phyloP scores from a whole-genome alignment of 1,140 invertebrate species.

The Hetaerina americana region DNA sequence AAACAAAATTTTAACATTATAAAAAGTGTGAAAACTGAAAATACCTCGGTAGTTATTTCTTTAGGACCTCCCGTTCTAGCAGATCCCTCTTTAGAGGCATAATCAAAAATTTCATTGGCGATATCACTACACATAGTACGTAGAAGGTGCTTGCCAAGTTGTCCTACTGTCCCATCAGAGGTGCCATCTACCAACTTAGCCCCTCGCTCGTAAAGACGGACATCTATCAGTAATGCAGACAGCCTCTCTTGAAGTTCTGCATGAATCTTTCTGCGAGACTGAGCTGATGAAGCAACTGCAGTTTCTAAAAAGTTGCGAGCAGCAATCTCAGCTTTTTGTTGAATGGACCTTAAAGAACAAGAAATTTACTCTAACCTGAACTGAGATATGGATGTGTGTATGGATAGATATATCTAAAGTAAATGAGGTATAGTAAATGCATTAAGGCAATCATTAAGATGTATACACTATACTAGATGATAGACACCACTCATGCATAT shows the following conservation, averaged over 20 bases:
- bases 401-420: too few relatives aligned
- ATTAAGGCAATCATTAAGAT: too few relatives aligned
- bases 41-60: constrained; percentile 31
- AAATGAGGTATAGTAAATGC: too few relatives aligned
- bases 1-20: neutral
- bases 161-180: constrained; percentile 44
- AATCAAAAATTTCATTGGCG: constrained; percentile 53
- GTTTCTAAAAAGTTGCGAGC: constrained; percentile 58
- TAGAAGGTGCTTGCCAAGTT: constrained; percentile 66
- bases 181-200: constrained; percentile 49
- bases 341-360: neutral
- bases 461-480: too few relatives aligned
- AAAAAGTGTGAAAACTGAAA: neutral
- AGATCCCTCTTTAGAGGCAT: constrained; percentile 32
- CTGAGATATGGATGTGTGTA: too few relatives aligned
- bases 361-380: too few relatives aligned
- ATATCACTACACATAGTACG: constrained; percentile 74
- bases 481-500: too few relatives aligned
- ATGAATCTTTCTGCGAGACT: constrained; percentile 58
- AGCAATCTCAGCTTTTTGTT: constrained; percentile 39
- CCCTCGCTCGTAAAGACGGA: constrained; percentile 75
- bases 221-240: constrained; percentile 57
- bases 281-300: constrained; percentile 48
- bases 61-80: constrained; percentile 20
- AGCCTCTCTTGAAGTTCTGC: constrained; percentile 69